Base-by-base conservation (phyloP, 2,113 vertebrate genomes). In the Macrotis lagotis region DNA sequence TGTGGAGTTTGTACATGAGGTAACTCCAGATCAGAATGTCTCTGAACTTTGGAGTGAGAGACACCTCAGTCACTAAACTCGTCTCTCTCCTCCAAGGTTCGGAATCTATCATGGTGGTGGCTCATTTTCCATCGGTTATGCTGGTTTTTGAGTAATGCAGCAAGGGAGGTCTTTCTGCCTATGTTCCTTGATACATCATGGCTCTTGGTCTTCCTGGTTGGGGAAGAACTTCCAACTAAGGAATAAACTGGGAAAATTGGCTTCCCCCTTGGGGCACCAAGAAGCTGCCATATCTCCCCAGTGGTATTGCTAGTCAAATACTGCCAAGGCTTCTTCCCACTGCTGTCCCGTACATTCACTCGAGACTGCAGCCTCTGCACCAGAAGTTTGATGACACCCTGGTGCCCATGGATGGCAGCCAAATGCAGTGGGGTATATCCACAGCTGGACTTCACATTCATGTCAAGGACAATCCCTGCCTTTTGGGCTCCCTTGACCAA, bases 391-490 rank as follows among this genome's bases (percentile, higher is more conserved):
- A 99, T 99, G 48, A 99, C 97, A 10, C 98, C 98, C 96, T 99
- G 98, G 97, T 99, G 98, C 26, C 98, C 98, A 0, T 99, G 99
- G 12, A 99, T 99, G 97, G 99, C 99, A 0, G 99, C 99, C 11
- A 99, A 95, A 97, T 99, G 99, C 88, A 99, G 98, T 0, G 99
- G 99, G 0, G 99, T 99, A 97, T 99, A 99, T 22, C 99, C 99
- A 0, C 99, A 98, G 5, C 98, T 98, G 0, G 99, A 99, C 96
- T 97, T 98, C 55, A 98, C 98, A 0, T 99, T 98, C 1, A 99
- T 95, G 1, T 99, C 98, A 7, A 99, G 98, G 10, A 90, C 92
- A 97, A 99, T 55, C 49, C 99, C 99, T 0, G 93, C 92, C 91
- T 98, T 98, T 31, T 51, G 93, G 0, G 99, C 99, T 0, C 98